Percentiles rank a stretch among this genome's conserved stretches.
phyloP scores from a whole-genome alignment of 2,797 vertebrate genomes.

The Typhlichthys eigenmanni region DNA sequence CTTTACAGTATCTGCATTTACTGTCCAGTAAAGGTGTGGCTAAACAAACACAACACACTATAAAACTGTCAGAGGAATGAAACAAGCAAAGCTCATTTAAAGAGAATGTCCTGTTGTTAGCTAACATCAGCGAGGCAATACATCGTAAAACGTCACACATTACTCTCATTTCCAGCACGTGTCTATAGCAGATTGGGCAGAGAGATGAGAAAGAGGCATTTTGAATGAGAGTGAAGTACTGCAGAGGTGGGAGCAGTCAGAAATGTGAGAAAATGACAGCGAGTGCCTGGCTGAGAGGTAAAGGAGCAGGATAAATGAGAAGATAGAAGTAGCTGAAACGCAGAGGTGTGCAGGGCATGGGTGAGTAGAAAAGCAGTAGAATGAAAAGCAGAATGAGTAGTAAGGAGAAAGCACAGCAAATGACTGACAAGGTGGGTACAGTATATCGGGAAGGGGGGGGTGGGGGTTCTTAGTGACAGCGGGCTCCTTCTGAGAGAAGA shows the following conservation, averaged over 20 bases:
- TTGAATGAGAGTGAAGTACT: conserved; percentile 16
- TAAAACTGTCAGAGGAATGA: too few species aligned
- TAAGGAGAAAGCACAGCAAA: conserved; percentile 44
- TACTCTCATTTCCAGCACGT: background rate
- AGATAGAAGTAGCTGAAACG: conserved; percentile 33
- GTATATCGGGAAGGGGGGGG: background rate
- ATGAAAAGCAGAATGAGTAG: conserved; percentile 55
- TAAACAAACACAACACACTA: too few species aligned
- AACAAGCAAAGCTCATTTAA: too few species aligned
- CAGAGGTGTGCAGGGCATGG: conserved; percentile 47
- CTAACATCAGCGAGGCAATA: too few species aligned
- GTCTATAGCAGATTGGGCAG: background rate
- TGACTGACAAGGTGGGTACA: conserved; percentile 37
- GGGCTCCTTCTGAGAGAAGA: background rate
- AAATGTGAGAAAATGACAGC: conserved; percentile 46
- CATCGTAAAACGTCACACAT: too few species aligned
- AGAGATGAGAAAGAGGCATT: background rate
- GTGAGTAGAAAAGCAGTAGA: conserved; percentile 48
- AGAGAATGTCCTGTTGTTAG: too few species aligned
- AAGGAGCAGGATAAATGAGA: conserved; percentile 42
- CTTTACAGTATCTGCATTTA: too few species aligned
- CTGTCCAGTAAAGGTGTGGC: too few species aligned
- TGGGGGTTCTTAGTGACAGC: background rate
- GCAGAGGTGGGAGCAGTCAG: conserved; percentile 38
- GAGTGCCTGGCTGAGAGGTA: conserved; percentile 35